phyloP scores from a whole-genome alignment of 2,113 vertebrate species.

The Rhipidura dahli region DNA sequence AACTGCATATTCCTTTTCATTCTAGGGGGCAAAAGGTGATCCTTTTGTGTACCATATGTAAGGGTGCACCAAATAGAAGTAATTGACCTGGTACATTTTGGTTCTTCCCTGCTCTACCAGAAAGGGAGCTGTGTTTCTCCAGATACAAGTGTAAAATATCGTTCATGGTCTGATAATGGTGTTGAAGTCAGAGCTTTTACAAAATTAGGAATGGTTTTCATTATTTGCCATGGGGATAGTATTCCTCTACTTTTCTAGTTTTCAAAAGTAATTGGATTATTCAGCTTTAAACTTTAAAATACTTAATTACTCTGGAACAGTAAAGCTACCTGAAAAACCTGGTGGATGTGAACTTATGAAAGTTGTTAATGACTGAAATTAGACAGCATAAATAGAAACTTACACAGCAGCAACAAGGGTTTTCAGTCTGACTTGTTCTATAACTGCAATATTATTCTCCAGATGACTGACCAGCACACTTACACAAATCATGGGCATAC shows the following conservation, averaged over 20 bases:
- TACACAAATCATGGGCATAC: not conserved
- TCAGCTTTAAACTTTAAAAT: not conserved
- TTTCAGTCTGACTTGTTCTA: not conserved
- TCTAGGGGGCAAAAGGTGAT: not conserved
- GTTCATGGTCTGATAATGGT: not conserved
- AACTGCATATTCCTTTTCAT: not conserved
- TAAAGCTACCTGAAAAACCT: not conserved
- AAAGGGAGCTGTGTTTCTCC: not conserved
- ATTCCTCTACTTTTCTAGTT: not conserved
- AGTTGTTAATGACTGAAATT: not conserved
- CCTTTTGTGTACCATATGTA: too few species aligned
- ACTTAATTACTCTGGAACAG: not conserved
- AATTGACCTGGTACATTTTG: not conserved
- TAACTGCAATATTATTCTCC: not conserved
- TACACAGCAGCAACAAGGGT: not conserved
- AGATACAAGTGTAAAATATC: not conserved
- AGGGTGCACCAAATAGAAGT: not conserved
- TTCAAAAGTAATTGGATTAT: not conserved
- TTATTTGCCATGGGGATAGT: not conserved
- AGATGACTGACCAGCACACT: not conserved
- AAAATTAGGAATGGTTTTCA: not conserved
- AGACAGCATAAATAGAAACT: not conserved
- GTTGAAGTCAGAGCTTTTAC: not conserved
- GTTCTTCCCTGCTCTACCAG: not conserved
- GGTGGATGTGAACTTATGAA: not conserved